Conservation (phyloP, 2,888 invertebrate genomes). For the Punctoribates punctum region DNA sequence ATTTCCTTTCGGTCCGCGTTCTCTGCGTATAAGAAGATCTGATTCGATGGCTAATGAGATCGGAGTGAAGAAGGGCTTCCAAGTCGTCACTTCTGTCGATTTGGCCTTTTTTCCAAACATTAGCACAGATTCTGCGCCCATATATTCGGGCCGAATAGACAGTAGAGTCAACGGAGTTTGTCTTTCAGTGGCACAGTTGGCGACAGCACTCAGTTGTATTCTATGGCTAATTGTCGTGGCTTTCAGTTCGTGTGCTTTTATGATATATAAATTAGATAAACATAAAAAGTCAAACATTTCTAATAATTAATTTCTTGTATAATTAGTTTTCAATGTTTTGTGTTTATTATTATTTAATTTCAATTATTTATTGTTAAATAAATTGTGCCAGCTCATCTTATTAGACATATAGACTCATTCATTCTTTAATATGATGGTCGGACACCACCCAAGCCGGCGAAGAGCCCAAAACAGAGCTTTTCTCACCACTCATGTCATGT, state of each 20-base stretch:
- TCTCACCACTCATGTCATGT: too few species aligned
- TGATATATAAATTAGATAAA: constrained; percentile 38
- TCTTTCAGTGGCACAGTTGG: constrained; percentile 46
- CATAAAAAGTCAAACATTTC: constrained; percentile 31
- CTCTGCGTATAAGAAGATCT: constrained; percentile 45
- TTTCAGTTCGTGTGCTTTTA: constrained; percentile 39
- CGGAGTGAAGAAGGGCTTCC: constrained; percentile 82
- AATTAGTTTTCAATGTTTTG: constrained; percentile 8
- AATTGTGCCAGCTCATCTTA: constrained; percentile 19
- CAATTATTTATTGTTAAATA: constrained; percentile 30
- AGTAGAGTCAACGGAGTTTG: constrained; percentile 47
- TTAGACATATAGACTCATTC: neutral
- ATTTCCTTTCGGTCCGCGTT: constrained; percentile 46
- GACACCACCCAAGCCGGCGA: too few species aligned
- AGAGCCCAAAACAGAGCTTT: too few species aligned
- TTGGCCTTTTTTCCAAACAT: constrained; percentile 74
- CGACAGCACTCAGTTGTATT: constrained; percentile 45
- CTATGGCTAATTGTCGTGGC: constrained; percentile 46
- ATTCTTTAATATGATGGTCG: neutral
- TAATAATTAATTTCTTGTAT: neutral
- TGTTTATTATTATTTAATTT: neutral
- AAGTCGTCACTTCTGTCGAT: constrained; percentile 86
- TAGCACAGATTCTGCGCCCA: constrained; percentile 46
- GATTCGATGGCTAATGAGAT: constrained; percentile 53
- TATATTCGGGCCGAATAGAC: constrained; percentile 45